Evolutionary conservation across 2,113 vertebrate species (phyloP), one percentile per base, ranked within the genome.

Genomic region (Suncus etruscus): DNA sequence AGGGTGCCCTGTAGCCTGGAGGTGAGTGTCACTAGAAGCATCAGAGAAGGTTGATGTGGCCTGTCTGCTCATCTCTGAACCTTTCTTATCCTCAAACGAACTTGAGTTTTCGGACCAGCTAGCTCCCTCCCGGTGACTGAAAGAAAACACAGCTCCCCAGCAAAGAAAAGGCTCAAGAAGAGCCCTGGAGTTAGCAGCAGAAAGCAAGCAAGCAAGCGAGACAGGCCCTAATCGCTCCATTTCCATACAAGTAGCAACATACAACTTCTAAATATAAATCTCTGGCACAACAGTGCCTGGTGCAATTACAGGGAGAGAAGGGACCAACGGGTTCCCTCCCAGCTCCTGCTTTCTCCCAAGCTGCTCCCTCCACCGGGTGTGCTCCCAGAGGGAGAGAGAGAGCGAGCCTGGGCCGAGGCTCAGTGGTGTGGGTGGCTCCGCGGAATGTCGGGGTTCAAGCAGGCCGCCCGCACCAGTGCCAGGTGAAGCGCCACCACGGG

Each of bases 1-100:
- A n/a, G n/a, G n/a, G n/a, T n/a, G n/a, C n/a, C n/a, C n/a, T n/a
- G n/a, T n/a, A n/a, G 54, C 54, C 16, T 58, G 54, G 8, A 15
- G 54, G 54, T 20, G 54, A 14, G 54, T 14, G 54, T 18, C 54
- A 58, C 54, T 12, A 51, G 50, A 12, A 51, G 50, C 50, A 51
- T 8, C 12, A 51, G 50, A 51, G 54, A 18, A 18, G 16, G 15
- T 18, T 20, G 54, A 18, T 58, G 54, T 14, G 54, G 54, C 54
- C 54, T 9, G 54, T 18, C 54, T 2, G 54, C 54, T 58, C 54
- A 51, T 9, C 50, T 14, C 54, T 9, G 54, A 58, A 12, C 54
- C 20, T 18, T 58, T 92, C 94, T 95, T 98, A 97, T 97, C 97
- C 97, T 97, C 80, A 97, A 81, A 95, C 85, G 97, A 98, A 98